Percentiles rank a stretch among this genome's conserved stretches.
These are phyloP conservation scores for Campylomormyrus numenius DNA, from an alignment of 2,113 vertebrate genomes.

Conservation along the genomic window DNA sequence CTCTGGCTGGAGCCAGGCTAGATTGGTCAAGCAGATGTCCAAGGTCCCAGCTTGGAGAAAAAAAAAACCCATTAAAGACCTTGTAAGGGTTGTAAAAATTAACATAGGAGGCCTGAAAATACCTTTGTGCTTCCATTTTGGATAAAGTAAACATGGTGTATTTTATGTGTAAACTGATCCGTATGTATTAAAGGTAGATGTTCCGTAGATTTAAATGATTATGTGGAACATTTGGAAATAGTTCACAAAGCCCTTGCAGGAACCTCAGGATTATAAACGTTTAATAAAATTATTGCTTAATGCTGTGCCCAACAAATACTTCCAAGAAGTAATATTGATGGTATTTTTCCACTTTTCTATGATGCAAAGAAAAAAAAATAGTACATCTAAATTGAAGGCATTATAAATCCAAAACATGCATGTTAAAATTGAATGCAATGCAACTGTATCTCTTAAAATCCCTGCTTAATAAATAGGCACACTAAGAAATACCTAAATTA, in stretches of 20 bases:
- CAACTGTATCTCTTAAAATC: background rate
- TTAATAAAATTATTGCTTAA: background rate
- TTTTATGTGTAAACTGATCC: background rate
- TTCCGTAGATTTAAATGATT: background rate
- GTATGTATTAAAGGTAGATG: background rate
- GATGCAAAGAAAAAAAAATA: background rate
- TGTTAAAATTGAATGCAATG: background rate
- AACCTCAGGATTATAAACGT: background rate
- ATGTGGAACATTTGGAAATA: background rate
- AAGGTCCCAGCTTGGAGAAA: background rate
- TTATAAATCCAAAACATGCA: background rate
- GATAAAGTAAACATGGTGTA: background rate
- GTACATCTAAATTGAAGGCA: background rate
- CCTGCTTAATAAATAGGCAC: background rate
- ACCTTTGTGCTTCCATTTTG: background rate
- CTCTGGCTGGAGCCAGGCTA: background rate
- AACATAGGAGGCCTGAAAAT: background rate
- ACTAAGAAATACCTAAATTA: background rate
- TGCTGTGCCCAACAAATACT: background rate
- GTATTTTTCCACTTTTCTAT: background rate
- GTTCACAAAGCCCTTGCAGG: background rate
- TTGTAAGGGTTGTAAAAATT: background rate
- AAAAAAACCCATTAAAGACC: background rate
- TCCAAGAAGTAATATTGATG: background rate
- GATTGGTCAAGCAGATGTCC: background rate